Evolutionary conservation across 1,140 invertebrate genomes (phyloP).

Genomic region (Phymorhynchus buccinoides): DNA sequence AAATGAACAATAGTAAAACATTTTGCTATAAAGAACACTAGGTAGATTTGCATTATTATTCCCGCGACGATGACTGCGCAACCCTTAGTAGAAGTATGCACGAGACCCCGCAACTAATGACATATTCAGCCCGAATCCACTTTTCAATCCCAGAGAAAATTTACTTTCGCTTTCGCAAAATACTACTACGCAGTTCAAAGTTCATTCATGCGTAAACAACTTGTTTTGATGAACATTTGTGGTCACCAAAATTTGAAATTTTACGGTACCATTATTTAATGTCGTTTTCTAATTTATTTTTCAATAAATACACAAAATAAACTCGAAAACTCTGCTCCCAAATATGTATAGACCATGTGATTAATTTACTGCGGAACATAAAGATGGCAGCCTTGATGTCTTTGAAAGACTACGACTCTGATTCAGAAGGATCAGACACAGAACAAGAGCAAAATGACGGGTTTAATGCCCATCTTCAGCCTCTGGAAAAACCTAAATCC

Average conservation of each 20-base stretch:
- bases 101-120: too few species aligned
- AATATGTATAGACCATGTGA: neutral
- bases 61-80: too few species aligned
- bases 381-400: conserved; percentile 65
- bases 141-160: neutral
- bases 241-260: neutral
- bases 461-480: conserved; percentile 77
- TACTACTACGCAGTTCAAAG: neutral
- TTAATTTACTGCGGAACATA: conserved; percentile 30
- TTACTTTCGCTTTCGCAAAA: neutral
- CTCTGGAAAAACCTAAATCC: conserved; percentile 67
- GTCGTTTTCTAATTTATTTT: neutral
- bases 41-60: too few species aligned
- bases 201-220: neutral
- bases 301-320: neutral
- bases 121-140: neutral
- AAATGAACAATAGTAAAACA: too few species aligned
- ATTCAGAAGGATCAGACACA: conserved; percentile 74
- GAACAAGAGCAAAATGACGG: conserved; percentile 69
- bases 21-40: too few species aligned
- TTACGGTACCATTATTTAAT: neutral
- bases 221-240: neutral
- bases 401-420: conserved; percentile 80
- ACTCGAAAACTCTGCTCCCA: neutral
- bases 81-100: too few species aligned